Conservation (phyloP, 2,888 invertebrate species). For the Fissipunctia ypsillon region DNA sequence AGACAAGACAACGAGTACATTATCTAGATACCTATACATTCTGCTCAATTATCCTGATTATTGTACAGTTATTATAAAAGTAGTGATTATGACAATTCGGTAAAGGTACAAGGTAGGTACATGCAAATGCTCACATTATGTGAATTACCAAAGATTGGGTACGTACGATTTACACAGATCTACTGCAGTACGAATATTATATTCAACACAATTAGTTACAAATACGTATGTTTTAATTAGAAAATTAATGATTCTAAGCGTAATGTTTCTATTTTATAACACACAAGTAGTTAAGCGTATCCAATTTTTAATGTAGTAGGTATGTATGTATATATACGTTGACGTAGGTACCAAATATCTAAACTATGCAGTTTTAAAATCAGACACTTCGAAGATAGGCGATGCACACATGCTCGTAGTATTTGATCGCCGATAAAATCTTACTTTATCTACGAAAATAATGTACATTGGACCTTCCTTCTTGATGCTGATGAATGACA, state of each 20-base stretch:
- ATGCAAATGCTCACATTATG: slow-evolving; percentile 74
- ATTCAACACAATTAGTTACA: slow-evolving; percentile 87
- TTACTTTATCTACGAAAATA: slow-evolving; percentile 86
- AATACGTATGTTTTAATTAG: slow-evolving; percentile 83
- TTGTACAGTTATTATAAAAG: slow-evolving; percentile 67
- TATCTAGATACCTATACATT: slow-evolving; percentile 79
- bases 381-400: slow-evolving; percentile 82
- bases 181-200: slow-evolving; percentile 88
- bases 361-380: slow-evolving; percentile 72
- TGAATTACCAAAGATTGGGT: slow-evolving; percentile 85
- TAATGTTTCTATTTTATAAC: slow-evolving; percentile 87
- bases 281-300: slow-evolving; percentile 88
- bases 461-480: slow-evolving; percentile 78
- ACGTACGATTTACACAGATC: slow-evolving; percentile 87
- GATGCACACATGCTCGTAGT: slow-evolving; percentile 72
- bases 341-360: slow-evolving; percentile 70
- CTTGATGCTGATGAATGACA: slow-evolving; percentile 73
- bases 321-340: slow-evolving; percentile 74
- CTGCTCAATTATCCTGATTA: slow-evolving; percentile 66
- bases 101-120: slow-evolving; percentile 75
- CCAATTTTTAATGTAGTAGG: slow-evolving; percentile 76
- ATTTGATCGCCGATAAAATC: slow-evolving; percentile 81
- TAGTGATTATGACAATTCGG: slow-evolving; percentile 69
- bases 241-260: slow-evolving; percentile 89
- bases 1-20: slow-evolving; percentile 77